phyloP scores from a whole-genome alignment of 2,888 invertebrate species.

The Isoperla grammatica region DNA sequence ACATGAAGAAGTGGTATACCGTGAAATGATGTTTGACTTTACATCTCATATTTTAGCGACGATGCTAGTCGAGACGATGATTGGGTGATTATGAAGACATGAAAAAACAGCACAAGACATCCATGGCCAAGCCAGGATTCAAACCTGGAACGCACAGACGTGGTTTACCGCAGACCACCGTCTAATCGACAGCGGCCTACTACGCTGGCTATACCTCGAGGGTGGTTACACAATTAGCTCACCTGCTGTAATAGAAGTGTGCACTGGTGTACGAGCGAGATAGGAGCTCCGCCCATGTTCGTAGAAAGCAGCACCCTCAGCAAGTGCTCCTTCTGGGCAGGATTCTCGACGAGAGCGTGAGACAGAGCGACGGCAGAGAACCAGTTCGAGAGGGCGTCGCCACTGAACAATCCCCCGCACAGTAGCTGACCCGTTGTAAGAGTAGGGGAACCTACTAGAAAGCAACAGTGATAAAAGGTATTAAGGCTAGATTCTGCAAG shows the following conservation, averaged over 20 bases:
- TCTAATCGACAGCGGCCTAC: too few relatives aligned
- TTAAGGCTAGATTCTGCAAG: background rate
- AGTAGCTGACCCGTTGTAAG: constrained; percentile 74
- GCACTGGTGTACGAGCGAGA: constrained; percentile 86
- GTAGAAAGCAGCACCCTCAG: constrained; percentile 86
- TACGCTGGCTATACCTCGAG: too few relatives aligned
- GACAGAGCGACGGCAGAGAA: constrained; percentile 87
- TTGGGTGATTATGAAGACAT: too few relatives aligned
- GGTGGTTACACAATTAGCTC: too few relatives aligned
- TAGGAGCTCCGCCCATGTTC: constrained; percentile 74
- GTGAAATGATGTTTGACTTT: too few relatives aligned
- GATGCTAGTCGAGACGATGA: too few relatives aligned
- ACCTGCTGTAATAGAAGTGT: constrained; percentile 75
- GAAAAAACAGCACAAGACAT: too few relatives aligned
- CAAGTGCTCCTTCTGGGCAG: constrained; percentile 81
- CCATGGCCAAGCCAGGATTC: too few relatives aligned
- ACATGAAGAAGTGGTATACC: too few relatives aligned
- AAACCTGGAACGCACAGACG: too few relatives aligned
- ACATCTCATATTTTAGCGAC: too few relatives aligned
- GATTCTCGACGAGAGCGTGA: constrained; percentile 83
- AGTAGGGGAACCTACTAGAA: constrained; percentile 36
- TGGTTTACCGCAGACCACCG: too few relatives aligned
- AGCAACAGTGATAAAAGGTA: background rate
- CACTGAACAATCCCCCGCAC: constrained; percentile 86
- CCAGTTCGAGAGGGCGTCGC: constrained; percentile 90